Evolutionary conservation across 2,888 invertebrate genomes (phyloP), one percentile per base, ranked within the genome.

Genomic region (Machimus atricapillus): DNA sequence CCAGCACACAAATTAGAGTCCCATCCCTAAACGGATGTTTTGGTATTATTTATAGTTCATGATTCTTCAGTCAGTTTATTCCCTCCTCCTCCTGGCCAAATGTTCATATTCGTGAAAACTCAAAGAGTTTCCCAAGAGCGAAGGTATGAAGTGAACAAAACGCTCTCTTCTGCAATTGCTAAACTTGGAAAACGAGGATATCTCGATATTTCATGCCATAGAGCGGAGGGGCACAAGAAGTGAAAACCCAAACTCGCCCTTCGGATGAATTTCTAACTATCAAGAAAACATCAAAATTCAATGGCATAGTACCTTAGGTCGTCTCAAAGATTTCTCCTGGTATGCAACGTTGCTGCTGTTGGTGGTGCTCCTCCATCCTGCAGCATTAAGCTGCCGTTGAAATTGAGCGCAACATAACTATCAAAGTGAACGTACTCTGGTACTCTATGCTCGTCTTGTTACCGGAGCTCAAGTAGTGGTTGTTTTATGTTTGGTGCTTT

Each of bases 221-320:
- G 12, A 66, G 27, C 7, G 12, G 12, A 66, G 23, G 12, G 66
- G 66, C 27, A 81, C 56, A 7, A 27, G n/a, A 81, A 52, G 46
- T 56, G 81, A 83, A 83, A 83, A 66, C 37, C 40, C 66, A 83
- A 66, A 66, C 82, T 83, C 37, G 37, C 34, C 58, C 31, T 83
- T 37, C 23, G 66, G 66, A 66, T 23, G 58, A 37, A 83, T 66
- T 83, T 23, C 23, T 34, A 12, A 16, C 52, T 66, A 40, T 83
- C n/a, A 83, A 66, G 56, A 83, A 66, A 66, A 66, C 27, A 83
- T 37, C 37, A 1, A 40, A 66, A 34, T 31, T 23, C 46, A 56
- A 66, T 83, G 34, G 40, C 31, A 46, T 40, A 19, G 40, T 52
- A 12, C 52, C 52, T 52, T 7, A 23, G 66, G 12, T 66, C 66